A percentile compares a stretch with the other conserved stretches of the same genome.
Evolutionary conservation across 2,888 invertebrate genomes (phyloP).

Genomic region (Synergus itoensis): DNA sequence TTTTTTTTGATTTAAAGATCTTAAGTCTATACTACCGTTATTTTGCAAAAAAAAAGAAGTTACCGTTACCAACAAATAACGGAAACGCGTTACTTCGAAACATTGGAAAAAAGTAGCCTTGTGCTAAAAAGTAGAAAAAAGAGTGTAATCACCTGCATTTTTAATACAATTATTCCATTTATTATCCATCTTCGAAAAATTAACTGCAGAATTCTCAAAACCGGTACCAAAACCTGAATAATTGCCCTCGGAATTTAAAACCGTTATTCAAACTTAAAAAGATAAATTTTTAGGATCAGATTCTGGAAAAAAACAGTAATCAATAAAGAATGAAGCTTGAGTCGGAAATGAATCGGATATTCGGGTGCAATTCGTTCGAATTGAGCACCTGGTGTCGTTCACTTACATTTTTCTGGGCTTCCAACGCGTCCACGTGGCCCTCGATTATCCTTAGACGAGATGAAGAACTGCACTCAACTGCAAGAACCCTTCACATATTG

Average conservation of each 20-base stretch:
- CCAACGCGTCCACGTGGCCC: conserved; percentile 72
- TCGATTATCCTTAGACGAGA: conserved; percentile 58
- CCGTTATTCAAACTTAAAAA: background rate
- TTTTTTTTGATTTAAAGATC: too few relatives aligned
- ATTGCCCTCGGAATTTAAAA: background rate
- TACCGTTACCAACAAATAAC: conserved; percentile 2
- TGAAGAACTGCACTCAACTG: conserved; percentile 55
- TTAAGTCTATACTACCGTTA: background rate
- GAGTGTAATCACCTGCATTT: background rate
- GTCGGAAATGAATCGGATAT: background rate
- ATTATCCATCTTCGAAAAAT: background rate
- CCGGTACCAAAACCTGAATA: background rate
- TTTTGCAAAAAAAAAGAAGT: background rate
- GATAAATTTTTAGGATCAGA: background rate
- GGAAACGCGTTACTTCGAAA: background rate
- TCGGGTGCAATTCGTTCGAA: conserved; percentile 27
- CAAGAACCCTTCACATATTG: conserved; percentile 18
- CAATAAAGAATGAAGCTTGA: conserved; percentile 4
- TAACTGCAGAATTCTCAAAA: background rate
- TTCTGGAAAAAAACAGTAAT: conserved; percentile 15
- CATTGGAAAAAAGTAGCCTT: background rate
- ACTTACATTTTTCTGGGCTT: conserved; percentile 70
- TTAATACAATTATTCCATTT: background rate
- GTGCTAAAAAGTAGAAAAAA: background rate
- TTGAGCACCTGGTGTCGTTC: conserved; percentile 34